Evolutionary conservation across 2,797 vertebrate genomes (phyloP).

Genomic region (Melanotaenia trifasciata): DNA sequence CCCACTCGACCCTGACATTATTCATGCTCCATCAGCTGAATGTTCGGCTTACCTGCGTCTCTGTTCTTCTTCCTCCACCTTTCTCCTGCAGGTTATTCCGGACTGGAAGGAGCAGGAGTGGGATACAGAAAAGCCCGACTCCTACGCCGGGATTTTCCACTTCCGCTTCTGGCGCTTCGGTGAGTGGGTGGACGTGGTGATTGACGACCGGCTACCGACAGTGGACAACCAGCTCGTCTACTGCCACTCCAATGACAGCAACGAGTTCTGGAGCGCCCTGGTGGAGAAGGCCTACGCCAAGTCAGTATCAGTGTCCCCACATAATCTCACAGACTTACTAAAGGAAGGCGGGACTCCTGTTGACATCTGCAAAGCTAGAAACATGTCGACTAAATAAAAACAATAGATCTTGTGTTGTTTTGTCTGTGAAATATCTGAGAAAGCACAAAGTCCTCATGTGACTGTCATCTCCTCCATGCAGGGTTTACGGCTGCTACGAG

Average conservation of each 20-base stretch:
- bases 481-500: conserved; percentile 93
- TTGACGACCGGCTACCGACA: conserved; percentile 94
- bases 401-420: neutral
- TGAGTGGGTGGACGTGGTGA: conserved; percentile 94
- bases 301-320: conserved; percentile 56
- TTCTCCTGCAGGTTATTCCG: conserved; percentile 89
- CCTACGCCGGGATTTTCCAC: conserved; percentile 94
- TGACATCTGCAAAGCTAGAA: conserved; percentile 96
- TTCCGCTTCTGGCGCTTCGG: conserved; percentile 98
- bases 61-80: conserved; percentile 7
- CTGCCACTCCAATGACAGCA: conserved; percentile 97
- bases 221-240: conserved; percentile 94
- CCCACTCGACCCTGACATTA: conserved; percentile 35
- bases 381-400: neutral
- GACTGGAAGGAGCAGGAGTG: conserved; percentile 99
- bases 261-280: conserved; percentile 96
- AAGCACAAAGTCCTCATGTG: neutral
- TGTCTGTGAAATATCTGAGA: neutral
- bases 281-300: conserved; percentile 96
- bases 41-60: conserved; percentile 43
- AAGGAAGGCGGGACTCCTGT: conserved; percentile 89
- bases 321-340: no score
- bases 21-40: conserved; percentile 30
- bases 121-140: conserved; percentile 88
- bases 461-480: conserved; percentile 49